Evolutionary conservation across 2,113 vertebrate genomes (phyloP).

Genomic region (Psephotus haematonotus): DNA sequence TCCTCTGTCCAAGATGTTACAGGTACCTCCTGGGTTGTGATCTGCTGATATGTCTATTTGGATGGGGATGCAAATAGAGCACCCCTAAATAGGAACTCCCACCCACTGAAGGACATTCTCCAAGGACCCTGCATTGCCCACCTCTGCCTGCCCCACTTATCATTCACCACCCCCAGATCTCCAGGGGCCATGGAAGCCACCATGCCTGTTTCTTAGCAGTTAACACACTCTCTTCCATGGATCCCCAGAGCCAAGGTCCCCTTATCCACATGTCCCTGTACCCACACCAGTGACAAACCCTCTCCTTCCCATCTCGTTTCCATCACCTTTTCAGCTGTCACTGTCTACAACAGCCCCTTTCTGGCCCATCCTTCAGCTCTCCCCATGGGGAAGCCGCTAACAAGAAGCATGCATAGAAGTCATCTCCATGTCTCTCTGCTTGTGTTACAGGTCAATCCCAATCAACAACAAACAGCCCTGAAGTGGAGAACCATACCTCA

Average conservation of each 20-base stretch:
- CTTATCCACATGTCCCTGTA: not conserved
- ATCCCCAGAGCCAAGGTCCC: not conserved
- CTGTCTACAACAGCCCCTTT: not conserved
- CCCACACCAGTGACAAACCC: not conserved
- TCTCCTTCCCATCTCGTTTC: not conserved
- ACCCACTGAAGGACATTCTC: not conserved
- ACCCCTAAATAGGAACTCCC: not conserved
- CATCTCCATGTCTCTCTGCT: not conserved
- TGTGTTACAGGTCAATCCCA: conserved; percentile 19
- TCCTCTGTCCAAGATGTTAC: not conserved
- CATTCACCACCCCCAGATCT: not conserved
- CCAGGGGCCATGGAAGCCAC: not conserved
- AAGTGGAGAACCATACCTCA: not conserved
- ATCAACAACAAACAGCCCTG: not conserved
- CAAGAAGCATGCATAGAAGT: fast-evolving
- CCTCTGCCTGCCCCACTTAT: not conserved
- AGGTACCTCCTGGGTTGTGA: not conserved
- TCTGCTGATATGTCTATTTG: not conserved
- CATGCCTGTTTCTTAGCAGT: not conserved
- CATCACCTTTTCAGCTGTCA: not conserved
- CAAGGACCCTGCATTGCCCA: not conserved
- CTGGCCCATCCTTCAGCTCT: not conserved
- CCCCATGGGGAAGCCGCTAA: not conserved
- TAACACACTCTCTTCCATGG: not conserved
- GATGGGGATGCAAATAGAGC: not conserved